Evolutionary conservation across 2,797 vertebrate genomes (phyloP).

Genomic region (Chelidonichthys spinosus): DNA sequence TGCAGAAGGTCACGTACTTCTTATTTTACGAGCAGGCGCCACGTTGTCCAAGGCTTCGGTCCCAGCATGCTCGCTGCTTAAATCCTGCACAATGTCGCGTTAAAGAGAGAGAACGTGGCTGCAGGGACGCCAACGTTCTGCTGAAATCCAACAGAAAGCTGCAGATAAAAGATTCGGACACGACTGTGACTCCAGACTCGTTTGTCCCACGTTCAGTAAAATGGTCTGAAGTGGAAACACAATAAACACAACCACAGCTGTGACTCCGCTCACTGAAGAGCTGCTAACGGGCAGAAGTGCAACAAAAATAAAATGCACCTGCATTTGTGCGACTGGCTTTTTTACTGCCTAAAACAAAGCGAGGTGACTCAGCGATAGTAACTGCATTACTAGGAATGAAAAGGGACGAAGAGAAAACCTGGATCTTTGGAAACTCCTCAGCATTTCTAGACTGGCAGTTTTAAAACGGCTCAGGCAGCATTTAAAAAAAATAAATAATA

Average conservation of each 20-base stretch:
- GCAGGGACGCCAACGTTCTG: conserved; percentile 7
- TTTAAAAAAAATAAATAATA: too few species aligned
- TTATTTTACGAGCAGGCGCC: conserved; percentile 1
- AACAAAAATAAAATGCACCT: background rate
- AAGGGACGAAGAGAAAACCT: background rate
- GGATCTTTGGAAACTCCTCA: conserved; percentile 2
- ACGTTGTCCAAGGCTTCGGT: background rate
- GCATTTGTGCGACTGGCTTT: background rate
- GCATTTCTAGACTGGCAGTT: background rate
- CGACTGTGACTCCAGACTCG: background rate
- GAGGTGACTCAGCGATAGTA: background rate
- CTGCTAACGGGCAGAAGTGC: conserved; percentile 17
- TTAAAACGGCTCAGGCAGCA: conserved; percentile 13
- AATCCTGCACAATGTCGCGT: background rate
- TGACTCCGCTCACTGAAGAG: conserved; percentile 22
- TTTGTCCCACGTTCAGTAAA: conserved; percentile 11
- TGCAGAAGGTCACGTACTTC: background rate
- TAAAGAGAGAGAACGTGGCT: background rate
- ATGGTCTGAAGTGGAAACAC: conserved; percentile 9
- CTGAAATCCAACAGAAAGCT: background rate
- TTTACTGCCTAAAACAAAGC: background rate
- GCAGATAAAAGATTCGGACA: background rate
- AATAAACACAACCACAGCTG: conserved; percentile 36
- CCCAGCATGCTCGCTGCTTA: background rate
- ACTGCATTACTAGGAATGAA: background rate